Evolutionary conservation across 2,797 vertebrate genomes (phyloP).

Genomic region (Coracias cyanogaster): DNA sequence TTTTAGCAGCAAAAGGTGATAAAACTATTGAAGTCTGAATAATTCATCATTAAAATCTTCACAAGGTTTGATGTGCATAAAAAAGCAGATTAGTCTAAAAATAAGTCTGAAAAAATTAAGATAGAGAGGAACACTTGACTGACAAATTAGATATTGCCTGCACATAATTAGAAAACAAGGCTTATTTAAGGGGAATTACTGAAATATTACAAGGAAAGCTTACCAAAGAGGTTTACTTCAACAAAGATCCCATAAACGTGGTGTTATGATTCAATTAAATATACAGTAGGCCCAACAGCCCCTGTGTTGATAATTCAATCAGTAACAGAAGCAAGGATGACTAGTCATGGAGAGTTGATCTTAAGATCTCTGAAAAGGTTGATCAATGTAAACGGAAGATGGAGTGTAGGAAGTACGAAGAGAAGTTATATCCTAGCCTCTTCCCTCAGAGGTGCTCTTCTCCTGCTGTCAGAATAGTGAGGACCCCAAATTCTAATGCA

Average conservation of each 20-base stretch:
- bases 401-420: neutral
- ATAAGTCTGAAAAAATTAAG: neutral
- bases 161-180: neutral
- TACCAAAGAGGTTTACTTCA: neutral
- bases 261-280: neutral
- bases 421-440: neutral
- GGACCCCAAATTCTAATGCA: neutral
- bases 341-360: neutral
- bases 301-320: neutral
- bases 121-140: neutral
- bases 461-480: neutral
- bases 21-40: neutral
- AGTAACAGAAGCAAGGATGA: neutral
- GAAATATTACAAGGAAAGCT: neutral
- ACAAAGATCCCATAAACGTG: neutral
- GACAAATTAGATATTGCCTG: neutral
- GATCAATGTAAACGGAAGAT: neutral
- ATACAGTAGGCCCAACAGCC: neutral
- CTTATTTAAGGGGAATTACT: neutral
- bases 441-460: neutral
- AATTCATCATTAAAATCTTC: neutral
- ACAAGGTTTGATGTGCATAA: neutral
- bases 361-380: neutral
- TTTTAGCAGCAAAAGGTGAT: neutral
- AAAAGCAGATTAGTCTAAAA: neutral